Conservation (phyloP, 2,113 vertebrate genomes). For the Dipodomys merriami region DNA sequence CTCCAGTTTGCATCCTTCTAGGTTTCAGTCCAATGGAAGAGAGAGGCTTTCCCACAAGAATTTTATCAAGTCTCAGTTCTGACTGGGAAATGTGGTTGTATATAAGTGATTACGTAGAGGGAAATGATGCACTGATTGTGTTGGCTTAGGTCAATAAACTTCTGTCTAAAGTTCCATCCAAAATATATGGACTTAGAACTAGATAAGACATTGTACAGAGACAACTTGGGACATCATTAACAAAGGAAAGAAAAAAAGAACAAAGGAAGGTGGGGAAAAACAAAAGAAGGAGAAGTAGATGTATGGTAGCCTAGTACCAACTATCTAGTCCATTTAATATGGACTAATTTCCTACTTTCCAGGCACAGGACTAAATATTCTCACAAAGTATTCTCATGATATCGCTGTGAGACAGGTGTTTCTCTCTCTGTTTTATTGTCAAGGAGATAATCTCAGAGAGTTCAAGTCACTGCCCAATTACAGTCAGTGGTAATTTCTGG, state of each 20-base stretch:
- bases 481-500: constrained; percentile 3
- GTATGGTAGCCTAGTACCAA: not conserved
- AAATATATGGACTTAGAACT: not conserved
- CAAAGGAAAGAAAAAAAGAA: not conserved
- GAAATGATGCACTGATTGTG: not conserved
- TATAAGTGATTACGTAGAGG: not conserved
- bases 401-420: constrained; percentile 30
- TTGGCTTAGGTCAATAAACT: not conserved
- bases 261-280: not conserved
- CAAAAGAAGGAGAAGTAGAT: not conserved
- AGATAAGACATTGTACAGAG: not conserved
- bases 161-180: constrained; percentile 11
- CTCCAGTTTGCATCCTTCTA: not conserved
- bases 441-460: constrained; percentile 13
- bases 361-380: not conserved
- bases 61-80: not conserved
- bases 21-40: not conserved
- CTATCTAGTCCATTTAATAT: not conserved
- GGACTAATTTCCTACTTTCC: not conserved
- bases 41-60: not conserved
- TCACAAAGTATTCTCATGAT: not conserved
- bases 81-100: not conserved
- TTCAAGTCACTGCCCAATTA: constrained; percentile 12
- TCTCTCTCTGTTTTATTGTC: constrained; percentile 20
- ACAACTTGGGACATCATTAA: not conserved